Evolutionary conservation across 1,140 invertebrate genomes (phyloP).

Genomic region (Temnothorax curvispinosus): DNA sequence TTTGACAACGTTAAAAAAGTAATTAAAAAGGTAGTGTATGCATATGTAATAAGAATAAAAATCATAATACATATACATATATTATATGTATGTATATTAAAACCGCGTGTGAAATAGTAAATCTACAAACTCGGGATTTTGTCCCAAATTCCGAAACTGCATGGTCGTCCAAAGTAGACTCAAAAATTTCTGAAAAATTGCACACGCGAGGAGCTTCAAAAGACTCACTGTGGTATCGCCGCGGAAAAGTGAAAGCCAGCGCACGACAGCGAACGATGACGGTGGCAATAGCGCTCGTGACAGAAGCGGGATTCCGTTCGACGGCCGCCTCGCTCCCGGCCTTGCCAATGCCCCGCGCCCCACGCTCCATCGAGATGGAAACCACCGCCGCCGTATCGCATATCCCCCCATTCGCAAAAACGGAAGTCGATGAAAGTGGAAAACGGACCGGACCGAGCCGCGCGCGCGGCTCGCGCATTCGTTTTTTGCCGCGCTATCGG

Average conservation of each 20-base stretch:
- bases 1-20: neutral
- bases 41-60: too few species aligned
- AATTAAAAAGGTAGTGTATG: neutral
- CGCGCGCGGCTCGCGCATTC: neutral
- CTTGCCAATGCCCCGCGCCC: constrained; percentile 14
- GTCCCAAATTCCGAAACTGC: neutral
- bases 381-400: neutral
- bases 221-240: constrained; percentile 23
- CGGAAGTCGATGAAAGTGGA: constrained; percentile 66
- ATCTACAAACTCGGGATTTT: neutral
- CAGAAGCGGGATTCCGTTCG: neutral
- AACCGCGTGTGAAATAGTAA: too few species aligned
- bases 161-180: neutral
- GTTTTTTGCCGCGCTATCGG: constrained; percentile 19
- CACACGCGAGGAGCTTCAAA: neutral
- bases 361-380: constrained; percentile 15
- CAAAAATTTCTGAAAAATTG: neutral
- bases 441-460: constrained; percentile 15
- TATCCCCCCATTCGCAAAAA: constrained; percentile 41
- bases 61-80: neutral
- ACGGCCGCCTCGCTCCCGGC: neutral
- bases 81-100: neutral
- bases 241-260: constrained; percentile 50
- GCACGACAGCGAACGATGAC: neutral
- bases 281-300: neutral